Base-by-base conservation (phyloP, 30 jellyfish, hydroid and myxozoan species). In the Aurelia sp. region DNA sequence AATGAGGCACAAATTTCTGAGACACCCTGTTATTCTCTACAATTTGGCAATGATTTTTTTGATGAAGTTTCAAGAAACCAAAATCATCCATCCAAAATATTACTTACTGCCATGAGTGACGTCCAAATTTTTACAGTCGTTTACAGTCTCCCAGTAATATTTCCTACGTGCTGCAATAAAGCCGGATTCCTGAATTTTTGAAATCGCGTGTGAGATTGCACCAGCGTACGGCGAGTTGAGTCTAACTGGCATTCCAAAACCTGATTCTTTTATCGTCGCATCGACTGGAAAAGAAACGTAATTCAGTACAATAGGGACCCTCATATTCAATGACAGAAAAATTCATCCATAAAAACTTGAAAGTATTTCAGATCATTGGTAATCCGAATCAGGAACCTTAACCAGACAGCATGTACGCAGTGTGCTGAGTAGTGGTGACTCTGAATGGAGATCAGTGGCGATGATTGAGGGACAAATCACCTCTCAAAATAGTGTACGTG, bases 161-260 rank as follows among this genome's bases (percentile, higher is more conserved):
- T 31, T 13, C 3, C 67, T 37, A 18, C 85, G 58, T 35, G 41
- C 74, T 31, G 61, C 77, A 20, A 81, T 55, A 47, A 50, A 81
- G 30, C 85, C 85, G 33, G 84, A 41, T 40, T 81, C 91, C 66
- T 11, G 52, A 31, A 81, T 61, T 37, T 35, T 81, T 18, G 77
- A 17, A 30, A 81, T 58, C 47, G 78, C 91, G 53, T 81, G 60
- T 51, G 91, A 81, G 17, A 81, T 57, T 8, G 91, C 83, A 41
- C 48, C 44, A 57, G 68, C 52, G 11, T 40, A 30, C 62, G 51
- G 67, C 41, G 91, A 81, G 19, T 70, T 69, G 63, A 47, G 71
- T 2, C 85, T 40, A 13, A 81, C 85, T 10, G 91, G 91, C 23
- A 81, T 11, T 10, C 76, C 83, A 61, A 73, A 81, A 44, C 17